Evolutionary conservation across 1,140 invertebrate genomes (phyloP).

Genomic region (Magallana ariakensis): DNA sequence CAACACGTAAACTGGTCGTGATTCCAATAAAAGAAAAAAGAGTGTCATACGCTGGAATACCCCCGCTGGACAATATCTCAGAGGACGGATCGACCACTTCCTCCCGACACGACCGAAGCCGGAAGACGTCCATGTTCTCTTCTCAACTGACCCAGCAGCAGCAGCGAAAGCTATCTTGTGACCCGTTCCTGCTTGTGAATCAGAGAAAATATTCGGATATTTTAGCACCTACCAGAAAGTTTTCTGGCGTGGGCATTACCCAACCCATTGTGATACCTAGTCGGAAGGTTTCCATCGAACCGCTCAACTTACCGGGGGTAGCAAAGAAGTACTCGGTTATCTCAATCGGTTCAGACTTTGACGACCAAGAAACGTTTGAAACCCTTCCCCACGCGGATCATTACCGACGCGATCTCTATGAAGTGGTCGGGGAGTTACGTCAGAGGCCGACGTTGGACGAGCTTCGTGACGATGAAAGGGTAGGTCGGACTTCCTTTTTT

Average conservation of each 20-base stretch:
- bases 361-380: conserved; percentile 88
- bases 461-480: conserved; percentile 85
- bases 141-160: background rate
- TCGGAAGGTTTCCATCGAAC: conserved; percentile 30
- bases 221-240: conserved; percentile 23
- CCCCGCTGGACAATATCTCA: background rate
- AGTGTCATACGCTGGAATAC: background rate
- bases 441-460: conserved; percentile 94
- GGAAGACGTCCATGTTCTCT: conserved; percentile 55
- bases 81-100: conserved; percentile 23
- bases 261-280: background rate
- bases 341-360: conserved; percentile 48
- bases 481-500: background rate
- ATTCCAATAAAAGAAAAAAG: background rate
- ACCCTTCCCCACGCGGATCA: conserved; percentile 93
- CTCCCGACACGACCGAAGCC: conserved; percentile 32
- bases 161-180: conserved; percentile 6
- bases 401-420: conserved; percentile 84
- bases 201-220: conserved; percentile 33
- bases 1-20: background rate
- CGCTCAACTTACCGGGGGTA: conserved; percentile 8
- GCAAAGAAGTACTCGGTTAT: conserved; percentile 41
- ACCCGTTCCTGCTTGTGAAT: conserved; percentile 14
- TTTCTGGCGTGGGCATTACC: background rate
- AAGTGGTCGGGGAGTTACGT: conserved; percentile 90